Conservation (phyloP, 1,140 invertebrate species). For the Drosophila gunungcola region DNA sequence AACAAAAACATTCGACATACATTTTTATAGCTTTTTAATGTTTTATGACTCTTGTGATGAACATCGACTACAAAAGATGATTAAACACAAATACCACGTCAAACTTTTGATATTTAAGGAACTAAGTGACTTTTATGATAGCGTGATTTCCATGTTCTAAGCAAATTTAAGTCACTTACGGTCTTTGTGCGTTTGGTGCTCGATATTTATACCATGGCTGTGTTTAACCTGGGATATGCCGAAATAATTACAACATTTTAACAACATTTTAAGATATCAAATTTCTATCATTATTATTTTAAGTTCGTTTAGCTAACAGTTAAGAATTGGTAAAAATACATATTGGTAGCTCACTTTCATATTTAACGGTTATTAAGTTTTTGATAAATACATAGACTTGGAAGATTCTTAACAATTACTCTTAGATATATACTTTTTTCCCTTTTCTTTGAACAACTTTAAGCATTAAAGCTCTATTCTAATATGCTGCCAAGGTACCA, state of each 20-base stretch:
- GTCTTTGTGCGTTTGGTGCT: conserved; percentile 7
- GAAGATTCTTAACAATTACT: no score
- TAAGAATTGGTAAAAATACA: no score
- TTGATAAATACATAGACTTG: no score
- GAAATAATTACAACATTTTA: conserved; percentile 16
- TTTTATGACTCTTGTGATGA: conserved; percentile 1
- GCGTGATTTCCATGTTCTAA: neutral
- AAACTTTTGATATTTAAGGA: neutral
- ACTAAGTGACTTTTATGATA: neutral
- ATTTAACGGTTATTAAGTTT: no score
- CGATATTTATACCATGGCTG: conserved; percentile 67
- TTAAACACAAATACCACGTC: conserved; percentile 3
- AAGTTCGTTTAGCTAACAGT: neutral
- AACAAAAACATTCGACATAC: conserved; percentile 1
- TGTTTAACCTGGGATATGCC: conserved; percentile 35
- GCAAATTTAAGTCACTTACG: conserved; percentile 16
- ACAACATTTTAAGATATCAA: neutral
- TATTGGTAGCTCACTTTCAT: no score
- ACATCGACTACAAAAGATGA: conserved; percentile 3
- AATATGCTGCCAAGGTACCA: neutral
- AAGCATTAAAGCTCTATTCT: neutral
- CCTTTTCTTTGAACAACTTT: neutral
- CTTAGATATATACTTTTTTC: no score
- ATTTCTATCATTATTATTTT: neutral
- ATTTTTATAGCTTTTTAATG: conserved; percentile 6